Evolutionary conservation across 2,113 vertebrate species (phyloP), one percentile per base, ranked within the genome.

Genomic region (Nettapus auritus): DNA sequence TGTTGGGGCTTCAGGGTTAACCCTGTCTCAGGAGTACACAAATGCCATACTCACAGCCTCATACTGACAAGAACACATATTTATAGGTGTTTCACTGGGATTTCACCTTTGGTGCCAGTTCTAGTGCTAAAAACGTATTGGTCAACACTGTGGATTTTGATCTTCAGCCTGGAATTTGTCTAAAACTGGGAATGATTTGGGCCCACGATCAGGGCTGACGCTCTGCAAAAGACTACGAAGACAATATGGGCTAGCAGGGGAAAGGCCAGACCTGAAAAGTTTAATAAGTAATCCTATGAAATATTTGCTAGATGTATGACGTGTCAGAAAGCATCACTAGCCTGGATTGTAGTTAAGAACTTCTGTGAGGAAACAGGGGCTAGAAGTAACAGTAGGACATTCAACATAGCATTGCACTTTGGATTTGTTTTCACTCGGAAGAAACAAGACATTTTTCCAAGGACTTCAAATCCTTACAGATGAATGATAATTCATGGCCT

Each of bases 401-500:
- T 40, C 33, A 74, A 52, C 23, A 34, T 5, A 17, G 22, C 1
- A 8, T 20, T 17, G 40, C 1, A 0, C 31, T 42, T 55, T 7
- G 11, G 50, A 19, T 19, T 57, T 21, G 26, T 5, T 71, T 57
- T 42, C 48, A 36, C 57, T 33, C 36, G 17, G 40, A 42, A 50
- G 31, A 28, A 57, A 56, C 13, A 25, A 50, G 66, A 25, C 40
- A 12, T 44, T 46, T 55, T n/a, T 11, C 60, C 19, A 29, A 20
- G 15, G 33, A 11, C 42, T 67, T n/a, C 70, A 46, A 66, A 69
- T 29, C n/a, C 33, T 29, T 4, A 20, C 2, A 7, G 28, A 15
- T 11, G 3, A 34, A 25, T 11, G 28, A 46, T 48, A 8, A 3
- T 10, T 46, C 38, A 5, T 0, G 1, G 6, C 38, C 87, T 9